Conservation (phyloP, 2,797 vertebrate genomes). For the Tarsius wallacei region DNA sequence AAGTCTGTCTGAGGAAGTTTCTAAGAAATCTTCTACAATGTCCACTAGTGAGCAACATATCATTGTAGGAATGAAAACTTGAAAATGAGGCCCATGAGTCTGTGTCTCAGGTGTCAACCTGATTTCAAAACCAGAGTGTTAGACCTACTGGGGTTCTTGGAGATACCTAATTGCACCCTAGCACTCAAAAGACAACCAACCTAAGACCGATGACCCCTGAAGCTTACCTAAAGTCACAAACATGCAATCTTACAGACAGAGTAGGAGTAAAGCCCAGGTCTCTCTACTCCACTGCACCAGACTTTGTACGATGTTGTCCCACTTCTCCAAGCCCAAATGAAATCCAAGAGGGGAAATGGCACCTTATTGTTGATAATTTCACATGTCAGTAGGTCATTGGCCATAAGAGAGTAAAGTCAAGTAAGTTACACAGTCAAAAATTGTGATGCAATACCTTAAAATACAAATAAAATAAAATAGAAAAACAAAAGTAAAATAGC, state of each 20-base stretch:
- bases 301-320: not conserved
- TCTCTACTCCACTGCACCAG: not conserved
- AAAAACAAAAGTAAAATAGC: not conserved
- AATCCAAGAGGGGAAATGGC: not conserved
- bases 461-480: slow-evolving; percentile 43
- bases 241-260: not conserved
- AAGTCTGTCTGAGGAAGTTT: not conserved
- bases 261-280: not conserved
- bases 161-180: not conserved
- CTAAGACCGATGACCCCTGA: not conserved
- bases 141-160: not conserved
- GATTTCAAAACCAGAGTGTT: not conserved
- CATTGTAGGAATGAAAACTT: not conserved
- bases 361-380: slow-evolving; percentile 2
- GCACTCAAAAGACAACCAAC: not conserved
- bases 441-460: not conserved
- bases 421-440: not conserved
- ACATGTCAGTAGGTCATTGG: not conserved
- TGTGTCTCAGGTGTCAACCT: not conserved
- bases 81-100: not conserved
- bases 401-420: not conserved
- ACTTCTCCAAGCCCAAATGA: not conserved
- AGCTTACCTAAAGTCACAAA: not conserved
- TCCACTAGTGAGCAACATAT: not conserved
- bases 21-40: not conserved